phyloP scores from a whole-genome alignment of 2,888 invertebrate genomes.

The Hanleya hanleyi region DNA sequence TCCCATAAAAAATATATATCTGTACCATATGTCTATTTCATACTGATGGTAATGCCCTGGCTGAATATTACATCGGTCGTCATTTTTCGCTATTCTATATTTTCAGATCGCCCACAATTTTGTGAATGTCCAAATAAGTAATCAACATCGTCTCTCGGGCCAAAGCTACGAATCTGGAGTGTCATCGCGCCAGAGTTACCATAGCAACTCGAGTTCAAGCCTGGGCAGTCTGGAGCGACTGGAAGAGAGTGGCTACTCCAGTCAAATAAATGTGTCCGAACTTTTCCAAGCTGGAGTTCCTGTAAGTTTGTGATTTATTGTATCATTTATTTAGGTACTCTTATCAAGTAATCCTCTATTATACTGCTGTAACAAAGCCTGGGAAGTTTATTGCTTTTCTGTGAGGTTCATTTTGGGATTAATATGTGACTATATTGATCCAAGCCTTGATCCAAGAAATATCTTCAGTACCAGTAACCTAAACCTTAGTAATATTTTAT shows the following conservation, averaged over 20 bases:
- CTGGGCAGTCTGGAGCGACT: conserved; percentile 78
- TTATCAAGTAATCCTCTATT: background rate
- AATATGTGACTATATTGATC: background rate
- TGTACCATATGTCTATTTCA: too few relatives aligned
- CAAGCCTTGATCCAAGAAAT: too few relatives aligned
- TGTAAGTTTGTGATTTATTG: conserved; percentile 46
- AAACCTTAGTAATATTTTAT: too few relatives aligned
- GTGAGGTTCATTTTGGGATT: background rate
- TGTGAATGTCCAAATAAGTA: conserved; percentile 60
- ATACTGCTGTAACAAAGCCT: background rate
- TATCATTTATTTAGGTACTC: conserved; percentile 26
- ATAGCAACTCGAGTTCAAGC: conserved; percentile 73
- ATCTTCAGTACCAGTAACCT: too few relatives aligned
- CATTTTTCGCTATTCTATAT: too few relatives aligned
- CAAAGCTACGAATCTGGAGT: conserved; percentile 74
- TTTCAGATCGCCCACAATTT: too few relatives aligned
- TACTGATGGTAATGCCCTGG: too few relatives aligned
- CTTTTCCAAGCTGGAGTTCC: conserved; percentile 69
- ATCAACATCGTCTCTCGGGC: conserved; percentile 72
- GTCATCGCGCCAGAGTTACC: conserved; percentile 73
- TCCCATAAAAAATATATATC: too few relatives aligned
- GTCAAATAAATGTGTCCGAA: conserved; percentile 71
- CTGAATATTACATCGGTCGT: too few relatives aligned
- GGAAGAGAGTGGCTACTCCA: conserved; percentile 76
- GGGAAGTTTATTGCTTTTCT: background rate